Conservation (phyloP, 2,113 vertebrate species). For the Brachyistius frenatus region DNA sequence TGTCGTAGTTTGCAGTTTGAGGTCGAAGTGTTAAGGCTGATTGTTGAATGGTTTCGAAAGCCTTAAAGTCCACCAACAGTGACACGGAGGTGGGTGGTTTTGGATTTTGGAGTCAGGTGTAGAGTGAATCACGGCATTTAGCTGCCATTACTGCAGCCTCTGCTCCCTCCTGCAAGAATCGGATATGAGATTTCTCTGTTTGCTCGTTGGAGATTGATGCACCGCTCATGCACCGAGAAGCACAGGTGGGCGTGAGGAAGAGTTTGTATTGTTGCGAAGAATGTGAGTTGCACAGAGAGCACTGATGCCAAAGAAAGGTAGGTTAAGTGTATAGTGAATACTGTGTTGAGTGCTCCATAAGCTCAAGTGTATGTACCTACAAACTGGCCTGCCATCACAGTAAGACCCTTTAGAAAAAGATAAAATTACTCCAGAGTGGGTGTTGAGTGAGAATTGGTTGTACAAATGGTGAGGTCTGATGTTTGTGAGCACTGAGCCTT, state of each 20-base stretch:
- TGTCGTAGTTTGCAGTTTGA: slow-evolving; percentile 4
- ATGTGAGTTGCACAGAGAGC: slow-evolving; percentile 20
- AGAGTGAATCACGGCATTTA: slow-evolving; percentile 59
- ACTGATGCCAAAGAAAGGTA: slow-evolving; percentile 28
- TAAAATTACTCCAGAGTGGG: slow-evolving; percentile 23
- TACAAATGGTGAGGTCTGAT: slow-evolving; percentile 12
- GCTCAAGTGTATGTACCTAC: slow-evolving; percentile 5
- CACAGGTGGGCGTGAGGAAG: slow-evolving; percentile 47
- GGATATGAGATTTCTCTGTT: slow-evolving; percentile 60
- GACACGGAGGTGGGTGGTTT: slow-evolving; percentile 37
- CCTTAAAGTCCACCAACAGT: slow-evolving; percentile 33
- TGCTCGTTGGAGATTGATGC: slow-evolving; percentile 53
- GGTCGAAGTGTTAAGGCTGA: slow-evolving; percentile 51
- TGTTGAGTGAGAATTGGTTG: slow-evolving; percentile 16
- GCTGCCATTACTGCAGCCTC: slow-evolving; percentile 47
- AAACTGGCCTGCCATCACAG: slow-evolving; percentile 4
- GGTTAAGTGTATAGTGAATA: slow-evolving; percentile 36
- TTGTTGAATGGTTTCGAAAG: slow-evolving; percentile 36
- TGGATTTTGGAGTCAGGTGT: slow-evolving; percentile 49
- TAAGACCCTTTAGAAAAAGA: slow-evolving; percentile 15
- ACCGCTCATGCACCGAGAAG: slow-evolving; percentile 36
- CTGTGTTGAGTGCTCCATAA: neutral
- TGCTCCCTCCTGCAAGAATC: slow-evolving; percentile 53
- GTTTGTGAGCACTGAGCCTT: slow-evolving; percentile 11
- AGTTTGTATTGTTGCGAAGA: slow-evolving; percentile 29